phyloP scores from a whole-genome alignment of 2,113 vertebrate species.

The Polyodon spathula region DNA sequence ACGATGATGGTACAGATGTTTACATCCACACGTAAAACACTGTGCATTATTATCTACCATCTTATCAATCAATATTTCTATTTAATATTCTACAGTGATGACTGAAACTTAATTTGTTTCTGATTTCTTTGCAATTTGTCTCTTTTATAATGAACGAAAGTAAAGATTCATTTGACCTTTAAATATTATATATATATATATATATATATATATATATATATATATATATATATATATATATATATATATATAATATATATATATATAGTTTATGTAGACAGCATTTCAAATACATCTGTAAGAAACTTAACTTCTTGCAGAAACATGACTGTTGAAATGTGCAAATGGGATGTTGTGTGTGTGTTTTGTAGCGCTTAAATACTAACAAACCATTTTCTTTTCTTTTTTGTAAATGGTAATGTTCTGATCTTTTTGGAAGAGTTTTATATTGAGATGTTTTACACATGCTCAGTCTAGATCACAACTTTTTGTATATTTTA shows the following conservation, averaged over 20 bases:
- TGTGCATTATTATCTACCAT: conserved; percentile 17
- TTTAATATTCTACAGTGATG: neutral
- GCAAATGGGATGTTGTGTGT: neutral
- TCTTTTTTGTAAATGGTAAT: neutral
- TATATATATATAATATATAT: too few species aligned
- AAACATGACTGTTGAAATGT: neutral
- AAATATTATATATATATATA: too few species aligned
- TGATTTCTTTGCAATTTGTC: conserved; percentile 11
- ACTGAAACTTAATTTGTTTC: neutral
- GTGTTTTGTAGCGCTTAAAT: neutral
- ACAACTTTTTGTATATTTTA: neutral
- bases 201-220: too few species aligned
- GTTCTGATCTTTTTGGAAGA: neutral
- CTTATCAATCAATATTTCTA: neutral
- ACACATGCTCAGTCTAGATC: too few species aligned
- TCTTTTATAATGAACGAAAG: too few species aligned
- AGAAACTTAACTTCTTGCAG: neutral
- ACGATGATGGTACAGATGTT: conserved; percentile 15
- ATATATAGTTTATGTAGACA: neutral
- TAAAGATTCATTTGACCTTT: too few species aligned
- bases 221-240: too few species aligned
- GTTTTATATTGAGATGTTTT: neutral
- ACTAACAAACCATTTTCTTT: neutral
- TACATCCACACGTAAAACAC: conserved; percentile 9
- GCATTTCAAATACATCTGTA: neutral